Evolutionary conservation across 2,113 vertebrate genomes (phyloP), one percentile per base, ranked within the genome.

Genomic region (Sylvietta virens): DNA sequence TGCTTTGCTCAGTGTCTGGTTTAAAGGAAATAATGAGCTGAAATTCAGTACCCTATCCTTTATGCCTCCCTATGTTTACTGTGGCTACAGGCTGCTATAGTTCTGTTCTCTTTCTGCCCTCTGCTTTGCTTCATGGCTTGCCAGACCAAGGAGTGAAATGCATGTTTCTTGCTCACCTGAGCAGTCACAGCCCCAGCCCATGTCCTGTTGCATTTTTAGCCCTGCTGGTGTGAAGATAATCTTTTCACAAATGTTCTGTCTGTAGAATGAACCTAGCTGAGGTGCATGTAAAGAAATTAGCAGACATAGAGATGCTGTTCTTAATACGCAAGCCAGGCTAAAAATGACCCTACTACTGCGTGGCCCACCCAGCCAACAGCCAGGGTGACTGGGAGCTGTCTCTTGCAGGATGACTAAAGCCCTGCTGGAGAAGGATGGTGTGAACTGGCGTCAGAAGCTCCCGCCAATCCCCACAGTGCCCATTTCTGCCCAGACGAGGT

Each of bases 371-470:
- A 70, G 74, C 18, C 62, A 10, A 1, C 24, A 47, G 71, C 5
- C 1, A 1, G 39, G 28, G 78, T 74, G 28, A 86, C 57, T 22
- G 50, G 44, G 60, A 71, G 44, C 61, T 15, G 1, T 97, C 54
- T 81, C 67, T 53, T 97, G 37, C 97, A 99, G 99, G 97, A 99
- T 99, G 98, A 98, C 98, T 28, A 99, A 98, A 97, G 98, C 97
- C 13, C 97, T 99, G 82, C 97, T 98, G 65, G 99, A 99, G 69
- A 98, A 97, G 16, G 98, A 99, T 37, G 99, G 99, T 0, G 94
- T 95, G 2, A 97, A 98, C 21, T 99, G 99, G 99, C 98, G 99
- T 76, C 98, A 98, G 91, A 99, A 99, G 93, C 98, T 99, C 58
- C 99, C 99, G 1, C 97, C 98, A 15, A 98, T 99, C 93, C 99